These are phyloP conservation scores for Melieria picta DNA, from an alignment of 2,888 invertebrate genomes.

Conservation along the genomic window DNA sequence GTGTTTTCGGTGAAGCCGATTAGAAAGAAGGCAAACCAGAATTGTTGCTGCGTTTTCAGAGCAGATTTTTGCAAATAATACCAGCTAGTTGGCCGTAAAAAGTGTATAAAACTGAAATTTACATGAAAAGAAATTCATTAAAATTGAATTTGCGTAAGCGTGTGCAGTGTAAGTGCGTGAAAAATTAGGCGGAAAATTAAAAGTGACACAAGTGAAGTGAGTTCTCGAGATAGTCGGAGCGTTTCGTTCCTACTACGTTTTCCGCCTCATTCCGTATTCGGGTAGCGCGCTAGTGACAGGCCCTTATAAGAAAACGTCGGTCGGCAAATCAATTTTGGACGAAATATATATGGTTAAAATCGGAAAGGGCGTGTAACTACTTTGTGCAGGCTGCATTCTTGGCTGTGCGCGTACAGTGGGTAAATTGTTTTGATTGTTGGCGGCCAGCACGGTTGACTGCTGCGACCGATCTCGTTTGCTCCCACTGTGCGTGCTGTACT, in stretches of 20 bases:
- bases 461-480: slow-evolving; percentile 39
- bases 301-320: slow-evolving; percentile 8
- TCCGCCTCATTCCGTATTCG: slow-evolving; percentile 46
- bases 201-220: slow-evolving; percentile 46
- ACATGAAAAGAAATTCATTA: slow-evolving; percentile 19
- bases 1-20: slow-evolving; percentile 41
- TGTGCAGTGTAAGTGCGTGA: slow-evolving; percentile 25
- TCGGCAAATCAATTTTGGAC: slow-evolving; percentile 2
- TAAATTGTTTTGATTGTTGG: too few relatives aligned
- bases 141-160: slow-evolving; percentile 18
- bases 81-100: slow-evolving; percentile 5
- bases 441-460: too few relatives aligned
- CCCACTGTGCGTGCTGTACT: slow-evolving; percentile 52
- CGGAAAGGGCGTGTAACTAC: not conserved
- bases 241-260: slow-evolving; percentile 45
- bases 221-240: slow-evolving; percentile 24
- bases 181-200: slow-evolving; percentile 41
- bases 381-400: not conserved
- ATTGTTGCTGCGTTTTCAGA: slow-evolving; percentile 40
- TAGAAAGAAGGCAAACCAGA: slow-evolving; percentile 30
- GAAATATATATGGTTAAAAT: not conserved
- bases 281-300: slow-evolving; percentile 10
- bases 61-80: slow-evolving; percentile 30
- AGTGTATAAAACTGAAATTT: slow-evolving; percentile 34
- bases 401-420: too few relatives aligned